phyloP scores from a whole-genome alignment of 2,113 vertebrate species.

The Mesoclemmys tuberculata region DNA sequence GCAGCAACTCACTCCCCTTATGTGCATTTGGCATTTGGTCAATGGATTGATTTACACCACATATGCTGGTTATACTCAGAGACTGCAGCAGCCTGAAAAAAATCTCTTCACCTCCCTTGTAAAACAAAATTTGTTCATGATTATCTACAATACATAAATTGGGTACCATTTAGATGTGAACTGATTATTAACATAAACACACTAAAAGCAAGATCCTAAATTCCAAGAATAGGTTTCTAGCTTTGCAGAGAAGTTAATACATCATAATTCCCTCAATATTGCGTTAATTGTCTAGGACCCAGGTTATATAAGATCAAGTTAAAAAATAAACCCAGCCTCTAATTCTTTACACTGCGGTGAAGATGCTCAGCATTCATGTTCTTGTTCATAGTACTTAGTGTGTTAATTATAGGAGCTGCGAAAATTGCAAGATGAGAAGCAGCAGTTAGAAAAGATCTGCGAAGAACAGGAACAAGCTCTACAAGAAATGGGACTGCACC shows the following conservation, averaged over 20 bases:
- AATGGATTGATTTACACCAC: neutral
- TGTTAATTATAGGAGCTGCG: slow-evolving; percentile 84
- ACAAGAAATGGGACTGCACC: slow-evolving; percentile 97
- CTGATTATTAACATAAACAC: neutral
- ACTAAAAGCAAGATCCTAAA: neutral
- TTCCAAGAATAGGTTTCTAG: neutral
- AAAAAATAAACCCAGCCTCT: no score
- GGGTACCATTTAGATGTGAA: neutral
- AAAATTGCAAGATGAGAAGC: slow-evolving; percentile 90
- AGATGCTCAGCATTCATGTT: neutral
- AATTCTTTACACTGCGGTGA: neutral
- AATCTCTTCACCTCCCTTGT: neutral
- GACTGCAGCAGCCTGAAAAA: neutral
- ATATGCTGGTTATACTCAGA: neutral
- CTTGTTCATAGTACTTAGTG: neutral
- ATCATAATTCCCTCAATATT: neutral
- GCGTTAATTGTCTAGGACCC: accelerated
- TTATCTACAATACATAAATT: neutral
- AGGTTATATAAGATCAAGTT: neutral
- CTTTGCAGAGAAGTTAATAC: neutral
- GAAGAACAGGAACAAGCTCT: slow-evolving; percentile 95
- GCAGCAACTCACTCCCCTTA: neutral
- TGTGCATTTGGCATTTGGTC: neutral
- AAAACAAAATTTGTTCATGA: neutral
- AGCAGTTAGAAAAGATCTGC: slow-evolving; percentile 88